A percentile compares a stretch with the other conserved stretches of the same genome.
These are phyloP conservation scores for Leptobrachium ailaonicum DNA, from an alignment of 2,113 vertebrate genomes.

Conservation along the genomic window DNA sequence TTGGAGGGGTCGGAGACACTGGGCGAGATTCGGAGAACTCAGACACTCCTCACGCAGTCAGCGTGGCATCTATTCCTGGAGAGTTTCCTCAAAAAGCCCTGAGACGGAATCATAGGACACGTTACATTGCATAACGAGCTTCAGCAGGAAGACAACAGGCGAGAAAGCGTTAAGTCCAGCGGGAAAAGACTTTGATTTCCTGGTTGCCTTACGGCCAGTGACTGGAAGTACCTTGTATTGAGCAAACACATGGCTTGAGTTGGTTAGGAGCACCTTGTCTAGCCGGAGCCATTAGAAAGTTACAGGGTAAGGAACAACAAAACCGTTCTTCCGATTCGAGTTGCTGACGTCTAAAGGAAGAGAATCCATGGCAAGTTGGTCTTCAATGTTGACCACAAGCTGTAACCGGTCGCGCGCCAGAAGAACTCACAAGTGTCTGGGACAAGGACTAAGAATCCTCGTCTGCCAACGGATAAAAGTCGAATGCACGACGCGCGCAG, in stretches of 20 bases:
- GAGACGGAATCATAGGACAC: slow-evolving; percentile 26
- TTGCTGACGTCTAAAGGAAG: background rate
- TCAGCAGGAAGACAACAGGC: slow-evolving; percentile 29
- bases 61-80: background rate
- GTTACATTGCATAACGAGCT: background rate
- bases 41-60: background rate
- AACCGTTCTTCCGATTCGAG: background rate
- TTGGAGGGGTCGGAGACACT: background rate
- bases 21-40: background rate
- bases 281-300: too few species aligned
- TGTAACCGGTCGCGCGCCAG: too few species aligned
- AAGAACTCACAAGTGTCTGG: too few species aligned
- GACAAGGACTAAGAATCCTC: too few species aligned
- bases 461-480: too few species aligned
- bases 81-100: slow-evolving; percentile 11
- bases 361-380: background rate
- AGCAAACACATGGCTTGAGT: too few species aligned
- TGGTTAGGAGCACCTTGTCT: too few species aligned
- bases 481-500: too few species aligned
- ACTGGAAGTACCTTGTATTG: background rate
- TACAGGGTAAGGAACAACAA: too few species aligned
- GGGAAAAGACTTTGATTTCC: background rate
- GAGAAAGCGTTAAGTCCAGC: background rate
- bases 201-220: background rate
- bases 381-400: too few species aligned